A percentile compares a stretch with the other conserved stretches of the same genome.
phyloP scores from a whole-genome alignment of 2,797 vertebrate genomes.

The Melanotaenia maccullochi region DNA sequence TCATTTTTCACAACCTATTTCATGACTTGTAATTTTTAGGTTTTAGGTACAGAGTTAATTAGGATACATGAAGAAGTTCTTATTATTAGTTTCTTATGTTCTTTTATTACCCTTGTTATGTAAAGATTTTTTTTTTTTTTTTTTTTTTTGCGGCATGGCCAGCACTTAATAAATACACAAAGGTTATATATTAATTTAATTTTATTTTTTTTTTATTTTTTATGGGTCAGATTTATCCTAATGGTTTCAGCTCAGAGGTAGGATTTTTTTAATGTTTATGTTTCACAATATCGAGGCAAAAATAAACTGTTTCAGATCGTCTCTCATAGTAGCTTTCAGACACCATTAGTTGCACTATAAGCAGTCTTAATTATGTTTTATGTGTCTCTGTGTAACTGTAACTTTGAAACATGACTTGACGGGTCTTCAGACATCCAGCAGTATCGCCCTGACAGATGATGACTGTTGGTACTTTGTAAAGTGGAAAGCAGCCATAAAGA shows the following conservation, averaged over 20 bases:
- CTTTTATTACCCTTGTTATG: conserved; percentile 11
- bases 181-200: too few species aligned
- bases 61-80: conserved; percentile 33
- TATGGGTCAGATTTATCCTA: too few species aligned
- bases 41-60: conserved; percentile 57
- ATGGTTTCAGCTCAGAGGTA: too few species aligned
- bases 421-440: conserved; percentile 60
- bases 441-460: conserved; percentile 64
- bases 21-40: conserved; percentile 68
- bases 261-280: too few species aligned
- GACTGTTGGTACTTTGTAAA: conserved; percentile 62
- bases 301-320: not conserved
- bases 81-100: conserved; percentile 21
- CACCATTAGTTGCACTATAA: not conserved
- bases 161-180: too few species aligned
- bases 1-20: conserved; percentile 65
- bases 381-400: conserved; percentile 28
- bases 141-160: not conserved
- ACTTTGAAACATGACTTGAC: conserved; percentile 55
- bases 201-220: too few species aligned
- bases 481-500: conserved; percentile 74
- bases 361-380: conserved; percentile 35
- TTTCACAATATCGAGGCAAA: too few species aligned
- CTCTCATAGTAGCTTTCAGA: not conserved
- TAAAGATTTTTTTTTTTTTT: too few species aligned